phyloP scores from a whole-genome alignment of 2,888 invertebrate genomes.

The Rhogogaster chlorosoma region DNA sequence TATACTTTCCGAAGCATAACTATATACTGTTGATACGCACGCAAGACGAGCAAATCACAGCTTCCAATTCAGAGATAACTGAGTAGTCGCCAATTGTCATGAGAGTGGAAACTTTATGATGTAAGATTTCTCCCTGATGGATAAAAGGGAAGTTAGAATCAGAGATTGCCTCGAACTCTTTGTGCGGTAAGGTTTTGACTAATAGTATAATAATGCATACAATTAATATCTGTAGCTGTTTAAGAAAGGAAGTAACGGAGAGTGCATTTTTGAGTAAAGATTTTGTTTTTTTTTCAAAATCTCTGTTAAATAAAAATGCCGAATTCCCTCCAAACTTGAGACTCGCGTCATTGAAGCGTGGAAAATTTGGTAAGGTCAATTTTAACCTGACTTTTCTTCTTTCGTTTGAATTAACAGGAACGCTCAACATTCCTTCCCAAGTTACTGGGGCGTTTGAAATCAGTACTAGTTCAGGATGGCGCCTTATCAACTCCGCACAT shows the following conservation, averaged over 20 bases:
- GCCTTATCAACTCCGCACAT: constrained; percentile 64
- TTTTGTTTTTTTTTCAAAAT: constrained; percentile 62
- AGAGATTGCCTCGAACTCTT: not conserved
- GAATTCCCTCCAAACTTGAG: constrained; percentile 68
- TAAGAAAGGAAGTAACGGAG: constrained; percentile 67
- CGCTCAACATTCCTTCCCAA: constrained; percentile 70
- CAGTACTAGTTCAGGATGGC: constrained; percentile 70
- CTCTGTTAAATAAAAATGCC: constrained; percentile 58
- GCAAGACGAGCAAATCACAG: constrained; percentile 61
- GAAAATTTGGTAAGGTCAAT: constrained; percentile 69
- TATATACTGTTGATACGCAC: constrained; percentile 60
- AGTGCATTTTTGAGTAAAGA: constrained; percentile 59
- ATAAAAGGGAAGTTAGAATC: constrained; percentile 4
- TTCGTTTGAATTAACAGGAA: constrained; percentile 57
- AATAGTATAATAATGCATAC: constrained; percentile 53
- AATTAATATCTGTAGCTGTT: constrained; percentile 65
- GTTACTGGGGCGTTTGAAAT: constrained; percentile 65
- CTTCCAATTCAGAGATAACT: constrained; percentile 61
- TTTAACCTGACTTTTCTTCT: constrained; percentile 66
- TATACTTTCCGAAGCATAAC: not conserved
- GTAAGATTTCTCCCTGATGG: constrained; percentile 11
- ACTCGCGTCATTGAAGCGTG: constrained; percentile 62
- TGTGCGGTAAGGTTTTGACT: not conserved
- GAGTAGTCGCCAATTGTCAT: constrained; percentile 10
- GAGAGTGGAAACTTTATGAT: not conserved